A percentile compares a stretch with the other conserved stretches of the same genome.
These are phyloP conservation scores for Lagodon rhomboides DNA, from an alignment of 2,797 vertebrate genomes.

Conservation along the genomic window DNA sequence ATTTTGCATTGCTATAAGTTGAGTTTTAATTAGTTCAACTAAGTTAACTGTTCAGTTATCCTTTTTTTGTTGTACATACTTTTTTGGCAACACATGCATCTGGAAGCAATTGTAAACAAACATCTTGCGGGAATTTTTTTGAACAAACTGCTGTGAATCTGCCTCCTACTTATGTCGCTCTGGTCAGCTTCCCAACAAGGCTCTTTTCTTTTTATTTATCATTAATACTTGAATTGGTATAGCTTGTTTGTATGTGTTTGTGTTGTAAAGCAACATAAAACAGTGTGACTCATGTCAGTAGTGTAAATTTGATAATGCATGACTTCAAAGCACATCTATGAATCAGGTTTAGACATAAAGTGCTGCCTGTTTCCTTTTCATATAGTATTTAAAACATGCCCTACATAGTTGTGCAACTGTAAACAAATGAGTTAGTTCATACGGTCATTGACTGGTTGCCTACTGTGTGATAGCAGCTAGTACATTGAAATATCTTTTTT, in stretches of 20 bases:
- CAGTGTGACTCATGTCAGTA: background rate
- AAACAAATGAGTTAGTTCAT: background rate
- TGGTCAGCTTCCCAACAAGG: too few relatives aligned
- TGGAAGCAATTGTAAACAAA: too few relatives aligned
- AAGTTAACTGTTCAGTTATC: too few relatives aligned
- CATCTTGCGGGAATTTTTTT: too few relatives aligned
- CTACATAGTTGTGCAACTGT: background rate
- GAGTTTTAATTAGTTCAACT: too few relatives aligned
- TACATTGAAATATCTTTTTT: background rate
- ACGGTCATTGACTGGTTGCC: background rate
- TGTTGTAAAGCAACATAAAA: background rate
- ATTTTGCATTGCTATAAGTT: too few relatives aligned
- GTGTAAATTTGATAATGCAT: background rate
- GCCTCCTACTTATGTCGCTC: too few relatives aligned
- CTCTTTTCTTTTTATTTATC: background rate
- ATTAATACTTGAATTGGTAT: background rate
- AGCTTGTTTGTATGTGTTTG: background rate
- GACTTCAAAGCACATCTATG: background rate
- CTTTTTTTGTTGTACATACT: too few relatives aligned
- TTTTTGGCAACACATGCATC: too few relatives aligned
- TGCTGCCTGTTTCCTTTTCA: background rate
- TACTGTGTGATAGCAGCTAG: background rate
- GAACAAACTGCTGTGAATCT: too few relatives aligned
- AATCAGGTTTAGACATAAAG: background rate
- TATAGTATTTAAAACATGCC: background rate